Percentiles rank a stretch among this genome's conserved stretches.
These are phyloP conservation scores for Spisula subtruncata DNA, from an alignment of 2,888 invertebrate species.

Conservation along the genomic window DNA sequence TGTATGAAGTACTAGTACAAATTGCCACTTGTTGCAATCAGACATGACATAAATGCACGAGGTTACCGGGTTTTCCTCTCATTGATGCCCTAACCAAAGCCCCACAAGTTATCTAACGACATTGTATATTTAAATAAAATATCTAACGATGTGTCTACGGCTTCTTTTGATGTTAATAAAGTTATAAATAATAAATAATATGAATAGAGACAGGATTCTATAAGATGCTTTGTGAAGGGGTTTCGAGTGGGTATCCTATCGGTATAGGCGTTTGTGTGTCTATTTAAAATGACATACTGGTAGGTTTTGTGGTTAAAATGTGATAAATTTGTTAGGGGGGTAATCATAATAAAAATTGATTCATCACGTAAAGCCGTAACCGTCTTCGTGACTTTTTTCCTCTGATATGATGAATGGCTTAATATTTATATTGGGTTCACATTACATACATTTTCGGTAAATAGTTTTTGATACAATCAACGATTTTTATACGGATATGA, in stretches of 20 bases:
- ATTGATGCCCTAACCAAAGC: background rate
- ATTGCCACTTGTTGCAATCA: background rate
- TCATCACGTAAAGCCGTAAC: background rate
- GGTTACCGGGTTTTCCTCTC: background rate
- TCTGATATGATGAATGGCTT: background rate
- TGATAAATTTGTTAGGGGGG: background rate
- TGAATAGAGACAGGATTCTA: background rate
- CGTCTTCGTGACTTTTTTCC: background rate
- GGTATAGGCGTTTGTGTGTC: background rate
- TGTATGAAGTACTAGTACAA: background rate
- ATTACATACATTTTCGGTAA: background rate
- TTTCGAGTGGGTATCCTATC: background rate
- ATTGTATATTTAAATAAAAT: background rate
- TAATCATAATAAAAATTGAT: constrained; percentile 6
- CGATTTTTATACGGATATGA: background rate
- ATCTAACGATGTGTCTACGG: background rate
- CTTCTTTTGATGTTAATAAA: background rate
- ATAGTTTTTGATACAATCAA: background rate
- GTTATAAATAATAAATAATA: background rate
- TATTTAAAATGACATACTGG: background rate
- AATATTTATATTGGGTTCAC: background rate
- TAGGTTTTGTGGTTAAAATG: background rate
- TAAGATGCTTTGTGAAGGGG: background rate
- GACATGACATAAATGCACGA: background rate
- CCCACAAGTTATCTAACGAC: background rate